phyloP scores from a whole-genome alignment of 2,888 invertebrate species.

The Drosophila tripunctata region DNA sequence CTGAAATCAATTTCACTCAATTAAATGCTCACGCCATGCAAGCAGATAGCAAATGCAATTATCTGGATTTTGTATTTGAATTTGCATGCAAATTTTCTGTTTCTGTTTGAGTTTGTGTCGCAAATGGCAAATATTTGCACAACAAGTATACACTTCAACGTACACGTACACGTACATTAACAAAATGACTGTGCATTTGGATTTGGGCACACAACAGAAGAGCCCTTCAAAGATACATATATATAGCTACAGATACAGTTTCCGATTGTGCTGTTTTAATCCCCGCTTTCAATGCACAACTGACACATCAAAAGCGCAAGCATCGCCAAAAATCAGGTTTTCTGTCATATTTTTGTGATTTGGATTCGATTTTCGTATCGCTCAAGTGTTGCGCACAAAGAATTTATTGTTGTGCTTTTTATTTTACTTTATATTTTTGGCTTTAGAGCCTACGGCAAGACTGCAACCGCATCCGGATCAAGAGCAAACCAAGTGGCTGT shows the following conservation, averaged over 20 bases:
- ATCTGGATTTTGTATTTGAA: slow-evolving; percentile 37
- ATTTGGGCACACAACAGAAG: slow-evolving; percentile 2
- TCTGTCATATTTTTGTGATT: slow-evolving; percentile 42
- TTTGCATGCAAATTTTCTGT: no score
- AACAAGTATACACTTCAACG: no score
- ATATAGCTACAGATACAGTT: background rate
- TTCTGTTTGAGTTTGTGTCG: slow-evolving; percentile 1
- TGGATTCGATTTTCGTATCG: slow-evolving; percentile 23
- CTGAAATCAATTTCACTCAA: slow-evolving; percentile 76
- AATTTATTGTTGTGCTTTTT: slow-evolving; percentile 13
- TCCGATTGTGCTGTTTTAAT: slow-evolving; percentile 10
- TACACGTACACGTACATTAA: slow-evolving; percentile 41
- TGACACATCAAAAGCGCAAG: slow-evolving; percentile 54
- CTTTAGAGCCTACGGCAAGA: slow-evolving; percentile 39
- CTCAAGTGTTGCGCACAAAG: slow-evolving; percentile 60
- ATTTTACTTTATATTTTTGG: no score
- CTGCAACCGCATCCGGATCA: slow-evolving; percentile 23
- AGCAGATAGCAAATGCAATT: slow-evolving; percentile 56
- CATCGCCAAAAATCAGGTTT: slow-evolving; percentile 18
- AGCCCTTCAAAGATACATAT: slow-evolving; percentile 15
- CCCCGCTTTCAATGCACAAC: slow-evolving; percentile 35
- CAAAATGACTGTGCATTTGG: slow-evolving; percentile 34
- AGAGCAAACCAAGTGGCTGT: slow-evolving; percentile 8
- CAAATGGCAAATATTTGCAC: slow-evolving; percentile 42
- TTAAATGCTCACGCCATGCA: slow-evolving; percentile 50